Evolutionary conservation across 2,888 invertebrate species (phyloP).

Genomic region (Pollenia angustigena): DNA sequence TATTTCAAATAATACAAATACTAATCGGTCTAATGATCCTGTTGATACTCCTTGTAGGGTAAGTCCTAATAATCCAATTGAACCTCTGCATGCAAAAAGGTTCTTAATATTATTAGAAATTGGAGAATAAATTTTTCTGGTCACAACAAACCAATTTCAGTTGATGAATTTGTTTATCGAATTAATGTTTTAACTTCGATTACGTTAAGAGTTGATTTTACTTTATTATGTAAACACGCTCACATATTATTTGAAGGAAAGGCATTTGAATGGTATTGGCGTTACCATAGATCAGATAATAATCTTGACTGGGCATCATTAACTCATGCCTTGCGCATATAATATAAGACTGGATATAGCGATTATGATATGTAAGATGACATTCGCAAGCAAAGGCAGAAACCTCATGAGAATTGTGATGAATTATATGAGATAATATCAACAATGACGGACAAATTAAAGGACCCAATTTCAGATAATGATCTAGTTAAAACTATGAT

Average conservation of each 20-base stretch:
- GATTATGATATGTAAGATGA: slow-evolving; percentile 23
- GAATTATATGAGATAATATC: no score
- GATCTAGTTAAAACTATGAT: slow-evolving; percentile 11
- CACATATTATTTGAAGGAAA: slow-evolving; percentile 13
- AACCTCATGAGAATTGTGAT: not conserved
- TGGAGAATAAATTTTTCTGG: not conserved
- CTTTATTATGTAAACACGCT: not conserved
- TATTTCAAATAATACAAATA: no score
- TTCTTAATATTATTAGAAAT: not conserved
- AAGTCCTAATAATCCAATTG: no score
- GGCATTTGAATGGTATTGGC: slow-evolving; percentile 23
- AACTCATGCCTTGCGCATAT: not conserved
- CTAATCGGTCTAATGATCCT: no score
- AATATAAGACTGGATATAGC: slow-evolving; percentile 7
- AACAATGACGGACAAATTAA: not conserved
- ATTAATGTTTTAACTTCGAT: slow-evolving; percentile 12
- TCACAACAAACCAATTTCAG: not conserved
- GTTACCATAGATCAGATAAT: not conserved
- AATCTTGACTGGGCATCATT: not conserved
- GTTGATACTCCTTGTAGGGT: no score
- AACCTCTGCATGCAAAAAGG: not conserved
- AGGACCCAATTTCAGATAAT: not conserved
- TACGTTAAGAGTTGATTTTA: not conserved
- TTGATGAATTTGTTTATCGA: slow-evolving; percentile 11
- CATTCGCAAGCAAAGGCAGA: not conserved